Evolutionary conservation across 2,113 vertebrate genomes (phyloP).

Genomic region (Prietella phreatophila): DNA sequence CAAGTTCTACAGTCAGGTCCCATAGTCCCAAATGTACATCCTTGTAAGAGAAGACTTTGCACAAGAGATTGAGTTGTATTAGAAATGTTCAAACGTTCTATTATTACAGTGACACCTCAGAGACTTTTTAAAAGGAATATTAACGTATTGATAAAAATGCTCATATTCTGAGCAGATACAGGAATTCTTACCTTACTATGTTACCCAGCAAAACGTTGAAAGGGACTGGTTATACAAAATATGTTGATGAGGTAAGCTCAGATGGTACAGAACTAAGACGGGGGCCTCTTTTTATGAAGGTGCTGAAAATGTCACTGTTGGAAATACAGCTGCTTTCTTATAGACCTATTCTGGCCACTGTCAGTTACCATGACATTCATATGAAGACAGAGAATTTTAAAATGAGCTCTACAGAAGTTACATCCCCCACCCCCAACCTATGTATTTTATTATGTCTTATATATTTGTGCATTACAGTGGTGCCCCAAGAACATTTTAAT

Average conservation of each 20-base stretch:
- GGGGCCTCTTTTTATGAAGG: constrained; percentile 55
- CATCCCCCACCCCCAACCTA: constrained; percentile 34
- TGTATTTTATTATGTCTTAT: constrained; percentile 38
- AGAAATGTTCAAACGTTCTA: neutral
- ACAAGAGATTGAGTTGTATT: neutral
- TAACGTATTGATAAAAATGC: neutral
- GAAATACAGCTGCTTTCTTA: constrained; percentile 67
- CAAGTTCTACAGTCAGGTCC: neutral
- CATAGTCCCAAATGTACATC: neutral
- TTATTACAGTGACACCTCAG: neutral
- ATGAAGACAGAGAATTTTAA: constrained; percentile 56
- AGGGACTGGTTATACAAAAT: constrained; percentile 58
- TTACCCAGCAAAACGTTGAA: constrained; percentile 58
- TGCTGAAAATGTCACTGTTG: constrained; percentile 55
- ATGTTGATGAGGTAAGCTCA: constrained; percentile 54
- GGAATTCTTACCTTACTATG: constrained; percentile 53
- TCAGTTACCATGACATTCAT: constrained; percentile 69
- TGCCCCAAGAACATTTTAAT: neutral
- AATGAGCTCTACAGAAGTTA: constrained; percentile 49
- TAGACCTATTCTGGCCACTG: constrained; percentile 51
- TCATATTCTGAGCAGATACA: constrained; percentile 50
- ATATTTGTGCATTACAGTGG: constrained; percentile 12
- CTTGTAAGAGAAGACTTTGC: neutral
- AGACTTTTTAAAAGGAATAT: neutral
- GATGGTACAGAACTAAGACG: constrained; percentile 55